Percentiles rank a stretch among this genome's conserved stretches.
These are phyloP conservation scores for Syngnathus scovelli DNA, from an alignment of 2,113 vertebrate species.

Conservation along the genomic window DNA sequence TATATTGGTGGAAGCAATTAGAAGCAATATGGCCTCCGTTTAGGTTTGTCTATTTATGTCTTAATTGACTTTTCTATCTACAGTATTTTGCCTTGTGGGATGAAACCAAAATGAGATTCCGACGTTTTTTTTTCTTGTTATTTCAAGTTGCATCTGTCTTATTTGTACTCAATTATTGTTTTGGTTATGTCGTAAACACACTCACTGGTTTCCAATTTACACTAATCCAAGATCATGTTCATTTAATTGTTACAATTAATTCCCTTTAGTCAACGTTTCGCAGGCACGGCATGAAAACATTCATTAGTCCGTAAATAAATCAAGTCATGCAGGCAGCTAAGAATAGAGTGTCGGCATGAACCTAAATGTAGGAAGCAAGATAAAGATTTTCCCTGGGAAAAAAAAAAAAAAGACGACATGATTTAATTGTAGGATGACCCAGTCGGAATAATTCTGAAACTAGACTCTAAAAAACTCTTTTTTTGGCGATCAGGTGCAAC, in stretches of 20 bases:
- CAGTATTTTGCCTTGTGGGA: neutral
- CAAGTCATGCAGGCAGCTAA: neutral
- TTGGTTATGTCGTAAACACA: neutral
- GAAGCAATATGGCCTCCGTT: neutral
- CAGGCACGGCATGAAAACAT: slow-evolving; percentile 8
- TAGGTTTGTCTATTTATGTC: neutral
- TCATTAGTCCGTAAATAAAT: slow-evolving; percentile 14
- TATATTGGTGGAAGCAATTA: neutral
- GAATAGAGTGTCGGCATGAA: neutral
- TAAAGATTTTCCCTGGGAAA: no score
- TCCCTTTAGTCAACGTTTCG: slow-evolving; percentile 6
- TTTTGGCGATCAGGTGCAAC: no score
- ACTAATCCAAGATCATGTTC: slow-evolving; percentile 6
- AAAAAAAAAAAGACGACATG: no score
- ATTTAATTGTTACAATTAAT: slow-evolving; percentile 23
- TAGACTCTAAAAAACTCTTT: no score
- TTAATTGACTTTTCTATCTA: slow-evolving; percentile 3
- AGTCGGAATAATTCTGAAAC: no score
- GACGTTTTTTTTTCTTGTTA: neutral
- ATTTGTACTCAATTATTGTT: slow-evolving; percentile 3
- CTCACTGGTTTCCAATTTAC: slow-evolving; percentile 19
- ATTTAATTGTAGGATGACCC: no score
- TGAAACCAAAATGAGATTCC: neutral
- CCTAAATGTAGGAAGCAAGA: no score
- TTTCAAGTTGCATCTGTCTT: neutral